Evolutionary conservation across 2,888 invertebrate genomes (phyloP), one percentile per base, ranked within the genome.

Genomic region (Pecten maximus): DNA sequence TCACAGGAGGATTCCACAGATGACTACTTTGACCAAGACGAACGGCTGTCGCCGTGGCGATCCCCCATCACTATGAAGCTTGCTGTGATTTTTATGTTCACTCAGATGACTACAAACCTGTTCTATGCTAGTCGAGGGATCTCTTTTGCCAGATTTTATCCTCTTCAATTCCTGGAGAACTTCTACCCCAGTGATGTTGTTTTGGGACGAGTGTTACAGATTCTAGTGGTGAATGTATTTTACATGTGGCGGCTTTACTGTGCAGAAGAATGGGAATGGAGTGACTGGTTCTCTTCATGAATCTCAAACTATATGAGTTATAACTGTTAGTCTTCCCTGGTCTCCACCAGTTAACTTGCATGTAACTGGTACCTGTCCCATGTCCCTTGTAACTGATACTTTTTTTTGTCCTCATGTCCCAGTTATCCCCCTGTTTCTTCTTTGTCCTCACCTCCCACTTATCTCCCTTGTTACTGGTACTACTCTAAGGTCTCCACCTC

Each of bases 241-340:
- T 96, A 96, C 91, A 95, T 95, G 87, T 95, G 95, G 95, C 92
- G 95, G 87, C 88, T 96, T 12, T 95, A 95, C 88, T 91, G 94
- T 88, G 94, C 95, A 10, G 95, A 96, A 60, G 94, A 95, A 87
- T 95, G 95, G 95, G 94, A 94, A 19, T 95, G 95, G 95, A 94
- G 92, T 90, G 92, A 94, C 28, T 95, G 95, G 95, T 93, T 95
- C 88, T 94, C 93, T 74, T 90, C 28, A 90, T 40, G 23, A 54
- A 19, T 54, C 23, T 54, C n/a, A n/a, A n/a, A n/a, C n/a, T n/a
- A n/a, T n/a, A n/a, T n/a, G n/a, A n/a, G n/a, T n/a, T n/a, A n/a
- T n/a, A n/a, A n/a, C n/a, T n/a, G n/a, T n/a, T n/a, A n/a, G n/a
- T n/a, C n/a, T n/a, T n/a, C n/a, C n/a, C n/a, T n/a, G n/a, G n/a